A percentile compares a stretch with the other conserved stretches of the same genome.
Conservation (phyloP, 2,888 invertebrate genomes). For the Slavum lentiscoides region DNA sequence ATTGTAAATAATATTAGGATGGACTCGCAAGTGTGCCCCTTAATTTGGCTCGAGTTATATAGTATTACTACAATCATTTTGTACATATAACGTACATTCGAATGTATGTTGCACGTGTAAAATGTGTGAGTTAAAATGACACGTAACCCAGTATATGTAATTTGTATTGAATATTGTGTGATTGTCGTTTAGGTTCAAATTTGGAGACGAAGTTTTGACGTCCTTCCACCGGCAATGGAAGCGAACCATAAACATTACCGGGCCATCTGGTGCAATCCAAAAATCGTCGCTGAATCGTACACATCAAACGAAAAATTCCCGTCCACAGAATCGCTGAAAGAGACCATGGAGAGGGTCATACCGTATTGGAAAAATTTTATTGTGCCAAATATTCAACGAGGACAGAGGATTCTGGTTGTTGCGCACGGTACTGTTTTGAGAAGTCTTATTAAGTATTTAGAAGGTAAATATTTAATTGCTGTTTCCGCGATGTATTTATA, state of each 20-base stretch:
- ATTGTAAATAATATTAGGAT: too few relatives aligned
- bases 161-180: not conserved
- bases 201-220: conserved; percentile 60
- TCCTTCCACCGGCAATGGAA: conserved; percentile 60
- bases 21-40: too few relatives aligned
- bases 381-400: conserved; percentile 61
- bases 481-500: not conserved
- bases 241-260: conserved; percentile 59
- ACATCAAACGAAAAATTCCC: conserved; percentile 59
- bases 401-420: conserved; percentile 59
- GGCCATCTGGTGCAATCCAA: conserved; percentile 58
- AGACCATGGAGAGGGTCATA: conserved; percentile 59
- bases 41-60: too few relatives aligned
- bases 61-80: too few relatives aligned
- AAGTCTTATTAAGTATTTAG: conserved; percentile 60
- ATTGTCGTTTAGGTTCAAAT: conserved; percentile 58
- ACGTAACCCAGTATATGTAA: too few relatives aligned
- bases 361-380: conserved; percentile 64
- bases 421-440: conserved; percentile 60
- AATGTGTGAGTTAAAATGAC: too few relatives aligned
- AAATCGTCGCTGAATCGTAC: conserved; percentile 54
- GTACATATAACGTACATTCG: too few relatives aligned
- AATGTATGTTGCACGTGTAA: too few relatives aligned
- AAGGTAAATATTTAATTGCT: conserved; percentile 56
- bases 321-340: conserved; percentile 59